Percentiles rank a stretch among this genome's conserved stretches.
Evolutionary conservation across 2,113 vertebrate species (phyloP).

Genomic region (Strix uralensis): DNA sequence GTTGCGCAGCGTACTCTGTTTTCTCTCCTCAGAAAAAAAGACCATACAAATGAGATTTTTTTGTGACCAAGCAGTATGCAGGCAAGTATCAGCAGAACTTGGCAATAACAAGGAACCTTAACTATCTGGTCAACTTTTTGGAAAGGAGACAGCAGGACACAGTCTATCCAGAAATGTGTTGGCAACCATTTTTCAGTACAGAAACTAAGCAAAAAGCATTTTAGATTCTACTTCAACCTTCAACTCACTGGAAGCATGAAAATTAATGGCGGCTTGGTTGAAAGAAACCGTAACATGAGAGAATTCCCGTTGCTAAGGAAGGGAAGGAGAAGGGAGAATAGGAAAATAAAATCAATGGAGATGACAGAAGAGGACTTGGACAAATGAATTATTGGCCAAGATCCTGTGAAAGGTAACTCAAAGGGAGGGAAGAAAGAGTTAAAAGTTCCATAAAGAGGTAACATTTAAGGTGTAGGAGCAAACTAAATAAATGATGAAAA

Average conservation of each 20-base stretch:
- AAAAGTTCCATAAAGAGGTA: background rate
- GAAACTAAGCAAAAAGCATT: background rate
- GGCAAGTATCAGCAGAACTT: background rate
- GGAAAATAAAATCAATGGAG: background rate
- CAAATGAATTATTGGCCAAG: background rate
- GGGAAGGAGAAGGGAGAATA: background rate
- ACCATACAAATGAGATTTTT: background rate
- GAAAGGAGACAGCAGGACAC: background rate
- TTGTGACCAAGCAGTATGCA: background rate
- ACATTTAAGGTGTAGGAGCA: background rate
- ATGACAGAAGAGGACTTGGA: background rate
- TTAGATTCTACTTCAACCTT: background rate
- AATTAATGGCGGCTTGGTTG: background rate
- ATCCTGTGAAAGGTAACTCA: background rate
- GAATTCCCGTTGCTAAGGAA: background rate
- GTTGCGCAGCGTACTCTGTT: background rate
- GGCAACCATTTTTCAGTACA: background rate
- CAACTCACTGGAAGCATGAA: background rate
- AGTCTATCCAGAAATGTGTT: background rate
- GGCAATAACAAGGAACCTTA: background rate
- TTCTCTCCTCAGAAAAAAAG: background rate
- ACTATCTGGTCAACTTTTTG: background rate
- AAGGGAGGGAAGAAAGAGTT: background rate
- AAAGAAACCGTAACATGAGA: background rate
- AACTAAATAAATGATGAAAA: background rate